phyloP scores from a whole-genome alignment of 2,888 invertebrate species.

The Limenitis camilla region DNA sequence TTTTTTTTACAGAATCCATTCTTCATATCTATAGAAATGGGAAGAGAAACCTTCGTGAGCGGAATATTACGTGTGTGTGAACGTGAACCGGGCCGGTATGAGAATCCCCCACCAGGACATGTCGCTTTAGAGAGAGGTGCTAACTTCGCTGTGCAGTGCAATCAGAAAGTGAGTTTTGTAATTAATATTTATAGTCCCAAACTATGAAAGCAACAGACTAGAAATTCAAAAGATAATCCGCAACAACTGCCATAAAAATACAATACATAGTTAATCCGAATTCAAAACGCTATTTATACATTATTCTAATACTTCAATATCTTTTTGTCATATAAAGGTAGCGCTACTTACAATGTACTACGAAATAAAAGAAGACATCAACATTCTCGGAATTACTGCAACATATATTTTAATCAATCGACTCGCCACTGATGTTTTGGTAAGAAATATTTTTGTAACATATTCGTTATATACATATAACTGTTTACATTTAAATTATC shows the following conservation, averaged over 20 bases:
- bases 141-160: conserved; percentile 49
- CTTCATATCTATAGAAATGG: conserved; percentile 57
- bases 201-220: too few species aligned
- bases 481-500: neutral
- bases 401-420: conserved; percentile 78
- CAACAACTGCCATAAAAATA: neutral
- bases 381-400: conserved; percentile 77
- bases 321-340: conserved; percentile 50
- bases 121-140: conserved; percentile 46
- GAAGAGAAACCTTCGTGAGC: conserved; percentile 58
- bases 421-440: conserved; percentile 68
- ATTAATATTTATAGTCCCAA: neutral
- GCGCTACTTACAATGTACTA: conserved; percentile 78
- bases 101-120: conserved; percentile 42
- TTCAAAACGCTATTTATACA: too few species aligned
- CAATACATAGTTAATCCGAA: too few species aligned
- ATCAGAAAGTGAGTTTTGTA: conserved; percentile 41
- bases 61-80: conserved; percentile 40
- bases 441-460: conserved; percentile 41
- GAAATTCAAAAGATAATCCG: neutral
- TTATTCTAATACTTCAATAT: neutral
- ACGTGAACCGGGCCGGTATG: conserved; percentile 51
- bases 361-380: conserved; percentile 78
- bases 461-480: neutral
- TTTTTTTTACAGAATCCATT: conserved; percentile 47